Evolutionary conservation across 2,888 invertebrate genomes (phyloP), one percentile per base, ranked within the genome.

Genomic region (Meandrusa payeni): DNA sequence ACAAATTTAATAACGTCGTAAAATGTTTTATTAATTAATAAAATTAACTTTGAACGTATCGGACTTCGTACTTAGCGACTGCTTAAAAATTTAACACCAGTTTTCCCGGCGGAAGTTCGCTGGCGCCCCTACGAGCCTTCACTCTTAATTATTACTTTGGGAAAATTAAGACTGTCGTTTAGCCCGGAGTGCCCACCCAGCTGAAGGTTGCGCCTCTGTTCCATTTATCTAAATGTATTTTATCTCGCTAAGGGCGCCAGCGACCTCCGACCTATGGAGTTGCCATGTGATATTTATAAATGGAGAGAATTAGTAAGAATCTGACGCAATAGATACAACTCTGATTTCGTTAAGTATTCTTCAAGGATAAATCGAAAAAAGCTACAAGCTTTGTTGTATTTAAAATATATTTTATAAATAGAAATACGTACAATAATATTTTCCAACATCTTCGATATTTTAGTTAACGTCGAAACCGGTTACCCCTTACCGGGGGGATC

Each of bases 141-240:
- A 82, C 82, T 88, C 86, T 86, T 88, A 87, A 88, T 88, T 88
- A 88, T 87, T 87, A 88, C 88, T 87, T 87, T 85, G 85, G 81
- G 77, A 83, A 85, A 88, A 88, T 88, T 88, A 88, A 88, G 88
- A 83, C 73, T 85, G 87, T 86, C 88, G 87, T 80, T 87, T 83
- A 82, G 77, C 61, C 70, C 67, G 62, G 70, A 83, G 85, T 78
- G 77, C 43, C 38, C 41, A 41, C 78, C 78, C 76, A 70, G 66
- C 70, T 72, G 72, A 70, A 77, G 80, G 76, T 70, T 71, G 73
- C 64, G 69, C 71, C 69, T 69, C 71, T 38, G 32, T 69, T 76
- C 78, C 82, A 82, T 85, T 85, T 82, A 85, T 85, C 81, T 80
- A 81, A 82, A 85, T 83, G 85, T 85, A 80, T 76, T 86, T 82